phyloP scores from a whole-genome alignment of 2,113 vertebrate genomes.

The Phrynosoma blainvillii region DNA sequence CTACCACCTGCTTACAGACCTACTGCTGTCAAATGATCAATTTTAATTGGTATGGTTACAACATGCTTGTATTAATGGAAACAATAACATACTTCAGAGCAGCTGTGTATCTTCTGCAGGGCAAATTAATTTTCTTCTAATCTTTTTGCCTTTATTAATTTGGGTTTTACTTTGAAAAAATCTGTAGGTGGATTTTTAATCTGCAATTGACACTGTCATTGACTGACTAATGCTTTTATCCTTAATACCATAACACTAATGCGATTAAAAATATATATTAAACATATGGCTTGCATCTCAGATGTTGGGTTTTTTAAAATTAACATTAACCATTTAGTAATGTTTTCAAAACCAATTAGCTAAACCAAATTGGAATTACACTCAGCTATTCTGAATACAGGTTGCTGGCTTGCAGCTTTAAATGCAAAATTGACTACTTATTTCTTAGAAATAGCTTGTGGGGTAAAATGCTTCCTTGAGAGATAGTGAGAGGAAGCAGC shows the following conservation, averaged over 20 bases:
- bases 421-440: neutral
- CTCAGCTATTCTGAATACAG: neutral
- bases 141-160: conserved; percentile 27
- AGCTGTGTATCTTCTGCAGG: conserved; percentile 18
- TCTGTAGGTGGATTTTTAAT: conserved; percentile 27
- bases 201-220: conserved; percentile 4
- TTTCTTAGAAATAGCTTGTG: neutral
- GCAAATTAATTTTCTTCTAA: conserved; percentile 22
- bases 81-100: neutral
- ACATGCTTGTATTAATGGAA: neutral
- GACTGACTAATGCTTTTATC: conserved; percentile 25
- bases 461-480: neutral
- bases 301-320: conserved; percentile 9
- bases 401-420: neutral
- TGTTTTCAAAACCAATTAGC: conserved; percentile 15
- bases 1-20: neutral
- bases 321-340: conserved; percentile 19
- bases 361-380: neutral
- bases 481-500: neutral
- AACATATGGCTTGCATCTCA: conserved; percentile 5
- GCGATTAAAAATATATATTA: conserved; percentile 29
- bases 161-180: neutral
- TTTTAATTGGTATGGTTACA: neutral
- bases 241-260: conserved; percentile 12
- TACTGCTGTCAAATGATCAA: neutral